A percentile compares a stretch with the other conserved stretches of the same genome.
Evolutionary conservation across 2,113 vertebrate genomes (phyloP).

Genomic region (Deroptyus accipitrinus): DNA sequence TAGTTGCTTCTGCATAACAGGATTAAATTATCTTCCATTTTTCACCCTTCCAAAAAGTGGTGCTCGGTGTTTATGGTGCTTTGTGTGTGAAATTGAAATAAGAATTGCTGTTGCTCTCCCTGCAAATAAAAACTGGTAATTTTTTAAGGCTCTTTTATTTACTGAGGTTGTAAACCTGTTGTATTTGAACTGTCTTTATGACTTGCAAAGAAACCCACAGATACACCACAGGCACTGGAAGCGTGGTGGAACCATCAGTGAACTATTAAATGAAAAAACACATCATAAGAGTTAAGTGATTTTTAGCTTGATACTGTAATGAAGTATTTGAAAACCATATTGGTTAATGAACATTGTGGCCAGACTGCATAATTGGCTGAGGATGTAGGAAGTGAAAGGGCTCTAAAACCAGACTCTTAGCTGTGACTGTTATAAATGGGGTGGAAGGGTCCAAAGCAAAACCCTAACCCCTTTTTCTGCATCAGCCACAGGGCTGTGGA

Average conservation of each 20-base stretch:
- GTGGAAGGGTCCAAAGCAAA: neutral
- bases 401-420: neutral
- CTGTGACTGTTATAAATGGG: neutral
- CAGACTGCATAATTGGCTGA: neutral
- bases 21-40: neutral
- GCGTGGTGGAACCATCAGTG: neutral
- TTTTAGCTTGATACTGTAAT: slow-evolving; percentile 7
- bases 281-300: neutral
- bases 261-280: neutral
- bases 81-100: neutral
- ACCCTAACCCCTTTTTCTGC: neutral
- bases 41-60: neutral
- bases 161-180: neutral
- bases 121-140: neutral
- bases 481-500: neutral
- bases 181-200: neutral
- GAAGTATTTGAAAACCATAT: neutral
- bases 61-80: neutral
- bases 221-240: neutral
- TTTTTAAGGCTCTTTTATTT: neutral
- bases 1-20: neutral
- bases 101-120: neutral
- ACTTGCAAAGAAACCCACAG: neutral
- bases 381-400: neutral
- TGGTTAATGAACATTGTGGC: neutral